Base-by-base conservation (phyloP, 2,888 invertebrate genomes). In the Pteria penguin region DNA sequence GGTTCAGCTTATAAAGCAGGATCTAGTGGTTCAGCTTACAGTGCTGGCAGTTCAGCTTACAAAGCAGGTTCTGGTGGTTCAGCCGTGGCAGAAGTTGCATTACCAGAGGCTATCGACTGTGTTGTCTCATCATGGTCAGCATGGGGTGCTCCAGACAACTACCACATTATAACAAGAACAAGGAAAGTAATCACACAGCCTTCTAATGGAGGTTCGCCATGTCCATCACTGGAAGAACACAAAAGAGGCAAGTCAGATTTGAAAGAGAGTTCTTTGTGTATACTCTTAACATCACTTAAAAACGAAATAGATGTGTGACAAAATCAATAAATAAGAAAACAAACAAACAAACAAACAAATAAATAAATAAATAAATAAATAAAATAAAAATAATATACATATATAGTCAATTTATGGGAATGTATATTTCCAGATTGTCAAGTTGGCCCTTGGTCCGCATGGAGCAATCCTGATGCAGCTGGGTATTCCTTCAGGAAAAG, bases 151-250 rank as follows among this genome's bases (percentile, higher is more conserved):
- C 54, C 54, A 27, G 62, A 71, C 32, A 45, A 61, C 4, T 52
- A 61, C 22, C 58, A 58, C 2, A n/a, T 61, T 14, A 14, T 52
- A 18, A 61, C 33, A 27, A 45, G 62, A 31, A n/a, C 1, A 26
- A 61, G 71, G 27, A 61, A 60, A 31, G 22, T 71, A n/a, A 52
- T 61, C 14, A 45, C 45, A 36, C 36, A 61, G 22, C 61, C 55
- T 4, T 61, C 61, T 45, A 71, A 71, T 29, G 71, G 71, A 1
- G 71, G 71, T 24, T 45, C 57, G 54, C 61, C 52, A 8, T 71
- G 71, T 31, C 52, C 52, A 61, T 29, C 26, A 5, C 24, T 71
- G 4, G 32, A 58, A 24, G 71, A 61, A 71, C 45, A 61, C 14
- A 71, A 62, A 61, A 60, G 60, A 60, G 60, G 60, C 27, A 27